Percentiles rank a stretch among this genome's conserved stretches.
Conservation (phyloP, 2,113 vertebrate genomes). For the Lates calcarifer region DNA sequence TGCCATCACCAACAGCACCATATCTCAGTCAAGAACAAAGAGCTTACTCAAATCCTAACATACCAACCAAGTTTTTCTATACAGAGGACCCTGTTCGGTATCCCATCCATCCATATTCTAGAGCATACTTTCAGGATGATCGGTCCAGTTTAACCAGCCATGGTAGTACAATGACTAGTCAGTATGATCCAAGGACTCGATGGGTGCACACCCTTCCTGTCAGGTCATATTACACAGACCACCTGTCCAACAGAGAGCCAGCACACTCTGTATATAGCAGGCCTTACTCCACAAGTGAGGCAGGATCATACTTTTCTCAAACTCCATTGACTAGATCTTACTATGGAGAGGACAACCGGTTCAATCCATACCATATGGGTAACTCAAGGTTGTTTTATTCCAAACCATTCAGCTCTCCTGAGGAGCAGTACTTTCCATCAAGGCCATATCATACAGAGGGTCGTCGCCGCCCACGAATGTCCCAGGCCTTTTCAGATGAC, state of each 20-base stretch:
- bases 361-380: conserved; percentile 80
- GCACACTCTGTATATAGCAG: conserved; percentile 75
- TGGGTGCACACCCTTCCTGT: conserved; percentile 84
- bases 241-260: conserved; percentile 72
- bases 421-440: conserved; percentile 85
- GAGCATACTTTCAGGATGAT: conserved; percentile 87
- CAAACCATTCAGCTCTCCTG: conserved; percentile 86
- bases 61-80: conserved; percentile 93
- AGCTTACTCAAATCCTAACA: conserved; percentile 86
- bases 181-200: conserved; percentile 84
- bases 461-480: conserved; percentile 80
- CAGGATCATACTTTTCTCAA: conserved; percentile 85
- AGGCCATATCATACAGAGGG: conserved; percentile 84
- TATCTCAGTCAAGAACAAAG: conserved; percentile 86
- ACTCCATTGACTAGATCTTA: conserved; percentile 76
- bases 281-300: conserved; percentile 85
- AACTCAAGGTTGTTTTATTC: conserved; percentile 84
- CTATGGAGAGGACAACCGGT: conserved; percentile 83
- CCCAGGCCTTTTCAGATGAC: conserved; percentile 87
- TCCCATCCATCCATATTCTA: conserved; percentile 79
- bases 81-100: conserved; percentile 87
- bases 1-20: conserved; percentile 83
- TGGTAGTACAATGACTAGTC: conserved; percentile 82
- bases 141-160: conserved; percentile 81
- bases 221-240: conserved; percentile 80